Evolutionary conservation across 2,888 invertebrate genomes (phyloP).

Genomic region (Diachrysia chrysitis): DNA sequence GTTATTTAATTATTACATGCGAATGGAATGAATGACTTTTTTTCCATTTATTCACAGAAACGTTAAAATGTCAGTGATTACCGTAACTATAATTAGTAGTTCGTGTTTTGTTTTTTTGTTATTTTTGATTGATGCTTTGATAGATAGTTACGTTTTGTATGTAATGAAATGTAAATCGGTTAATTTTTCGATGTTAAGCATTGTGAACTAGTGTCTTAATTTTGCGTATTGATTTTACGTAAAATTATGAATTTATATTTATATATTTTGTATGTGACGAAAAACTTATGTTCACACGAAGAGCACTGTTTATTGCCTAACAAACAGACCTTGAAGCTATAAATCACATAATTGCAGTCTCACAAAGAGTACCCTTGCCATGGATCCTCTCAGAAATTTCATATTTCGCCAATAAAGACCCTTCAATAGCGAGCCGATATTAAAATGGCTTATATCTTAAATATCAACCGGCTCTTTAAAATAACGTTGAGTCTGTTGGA

Average conservation of each 20-base stretch:
- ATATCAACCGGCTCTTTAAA: constrained; percentile 58
- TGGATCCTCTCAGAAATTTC: constrained; percentile 61
- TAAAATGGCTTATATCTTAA: constrained; percentile 70
- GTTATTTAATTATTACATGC: constrained; percentile 47
- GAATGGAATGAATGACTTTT: constrained; percentile 24
- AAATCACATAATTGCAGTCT: constrained; percentile 52
- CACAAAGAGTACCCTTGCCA: constrained; percentile 46
- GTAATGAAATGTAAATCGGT: no score
- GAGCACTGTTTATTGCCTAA: constrained; percentile 10
- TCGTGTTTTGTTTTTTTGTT: constrained; percentile 8
- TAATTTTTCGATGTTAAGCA: neutral
- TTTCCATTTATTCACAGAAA: constrained; percentile 24
- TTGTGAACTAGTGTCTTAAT: no score
- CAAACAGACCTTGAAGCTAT: constrained; percentile 36
- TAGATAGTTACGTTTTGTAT: constrained; percentile 23
- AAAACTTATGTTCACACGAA: neutral
- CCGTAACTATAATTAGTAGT: constrained; percentile 18
- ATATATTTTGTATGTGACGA: no score
- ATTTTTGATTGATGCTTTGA: constrained; percentile 17
- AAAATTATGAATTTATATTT: no score
- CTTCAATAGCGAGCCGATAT: constrained; percentile 67
- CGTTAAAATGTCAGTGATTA: constrained; percentile 41
- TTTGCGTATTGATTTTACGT: no score
- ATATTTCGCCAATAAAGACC: constrained; percentile 66
- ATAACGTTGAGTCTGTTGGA: constrained; percentile 55